Percentiles rank a stretch among this genome's conserved stretches.
Conservation (phyloP, 1,140 invertebrate genomes). For the Drosophila seguyi region DNA sequence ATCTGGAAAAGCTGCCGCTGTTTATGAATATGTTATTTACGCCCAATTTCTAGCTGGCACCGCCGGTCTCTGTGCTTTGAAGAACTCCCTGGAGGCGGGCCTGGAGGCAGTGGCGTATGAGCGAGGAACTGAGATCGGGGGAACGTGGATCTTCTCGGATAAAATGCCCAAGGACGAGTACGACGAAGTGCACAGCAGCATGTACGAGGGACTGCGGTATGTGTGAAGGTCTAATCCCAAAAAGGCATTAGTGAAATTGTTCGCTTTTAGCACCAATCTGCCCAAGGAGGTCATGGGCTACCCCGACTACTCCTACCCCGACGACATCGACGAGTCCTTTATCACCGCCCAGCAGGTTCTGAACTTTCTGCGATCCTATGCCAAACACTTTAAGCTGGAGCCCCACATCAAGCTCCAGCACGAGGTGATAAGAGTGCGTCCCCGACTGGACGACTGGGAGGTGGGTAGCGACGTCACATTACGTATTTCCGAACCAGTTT, state of each 20-base stretch:
- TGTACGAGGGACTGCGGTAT: slow-evolving; percentile 89
- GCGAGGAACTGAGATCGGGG: slow-evolving; percentile 91
- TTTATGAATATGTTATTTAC: neutral
- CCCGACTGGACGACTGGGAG: slow-evolving; percentile 78
- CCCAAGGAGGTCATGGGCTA: slow-evolving; percentile 97
- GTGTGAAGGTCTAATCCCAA: neutral
- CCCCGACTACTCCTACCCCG: slow-evolving; percentile 92
- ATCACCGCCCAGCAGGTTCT: slow-evolving; percentile 92
- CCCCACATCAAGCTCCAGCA: slow-evolving; percentile 80
- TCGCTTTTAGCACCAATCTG: slow-evolving; percentile 92
- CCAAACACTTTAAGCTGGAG: slow-evolving; percentile 87
- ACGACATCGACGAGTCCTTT: slow-evolving; percentile 90
- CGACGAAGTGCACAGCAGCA: slow-evolving; percentile 94
- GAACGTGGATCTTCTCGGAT: slow-evolving; percentile 94
- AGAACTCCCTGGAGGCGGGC: slow-evolving; percentile 88
- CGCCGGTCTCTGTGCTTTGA: slow-evolving; percentile 90
- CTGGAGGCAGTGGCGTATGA: slow-evolving; percentile 89
- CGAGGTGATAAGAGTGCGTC: slow-evolving; percentile 82
- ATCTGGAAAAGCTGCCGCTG: neutral
- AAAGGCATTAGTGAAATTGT: neutral
- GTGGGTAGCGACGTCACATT: slow-evolving; percentile 72
- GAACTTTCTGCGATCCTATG: slow-evolving; percentile 92
- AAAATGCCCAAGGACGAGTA: slow-evolving; percentile 89
- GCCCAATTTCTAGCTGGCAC: slow-evolving; percentile 87
- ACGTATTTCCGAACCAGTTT: slow-evolving; percentile 27